Evolutionary conservation across 2,888 invertebrate genomes (phyloP), one percentile per base, ranked within the genome.

Genomic region (Apamea monoglypha): DNA sequence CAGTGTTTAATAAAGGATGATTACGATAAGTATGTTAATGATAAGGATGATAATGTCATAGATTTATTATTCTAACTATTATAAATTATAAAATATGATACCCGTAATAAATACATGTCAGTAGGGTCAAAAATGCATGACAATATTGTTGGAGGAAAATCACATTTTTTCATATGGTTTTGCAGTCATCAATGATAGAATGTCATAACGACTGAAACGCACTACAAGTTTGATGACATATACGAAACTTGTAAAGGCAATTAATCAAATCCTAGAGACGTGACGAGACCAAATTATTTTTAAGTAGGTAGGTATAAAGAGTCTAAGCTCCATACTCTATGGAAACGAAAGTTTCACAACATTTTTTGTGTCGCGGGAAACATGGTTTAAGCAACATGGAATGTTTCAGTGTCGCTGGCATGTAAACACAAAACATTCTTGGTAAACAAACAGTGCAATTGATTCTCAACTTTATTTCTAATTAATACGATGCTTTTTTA

Each of bases 1-100:
- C 18, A 32, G 16, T 40, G 36, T 50, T 40, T 56, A 70, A 50
- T 72, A 21, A 16, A 59, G 10, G 64, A 44, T 69, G 29, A 66
- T 67, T 67, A 66, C 25, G 73, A 70, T 81, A 59, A 25, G 7
- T 21, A 6, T n/a, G 6, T 64, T 50, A 69, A 50, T 61, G 70
- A 63, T 63, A 75, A 36, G 4, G 32, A 68, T 50, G 69, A 56
- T 56, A 16, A 21, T n/a, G 56, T 7, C 29, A 18, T 63, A 61
- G 61, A 29, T 4, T 6, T 2, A 1, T 21, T 1, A 36, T 32
- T 64, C 32, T 32, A 44, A 44, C 44, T 29, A 25, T 50, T 40
- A 40, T n/a, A 32, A 32, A 25, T 50, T 40, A 40, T n/a, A 32
- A 32, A 53, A 53, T 64, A 64, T 73, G 14, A 64, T 25, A 12